Conservation (phyloP, 2,113 vertebrate genomes). For the Syrmaticus mikado region DNA sequence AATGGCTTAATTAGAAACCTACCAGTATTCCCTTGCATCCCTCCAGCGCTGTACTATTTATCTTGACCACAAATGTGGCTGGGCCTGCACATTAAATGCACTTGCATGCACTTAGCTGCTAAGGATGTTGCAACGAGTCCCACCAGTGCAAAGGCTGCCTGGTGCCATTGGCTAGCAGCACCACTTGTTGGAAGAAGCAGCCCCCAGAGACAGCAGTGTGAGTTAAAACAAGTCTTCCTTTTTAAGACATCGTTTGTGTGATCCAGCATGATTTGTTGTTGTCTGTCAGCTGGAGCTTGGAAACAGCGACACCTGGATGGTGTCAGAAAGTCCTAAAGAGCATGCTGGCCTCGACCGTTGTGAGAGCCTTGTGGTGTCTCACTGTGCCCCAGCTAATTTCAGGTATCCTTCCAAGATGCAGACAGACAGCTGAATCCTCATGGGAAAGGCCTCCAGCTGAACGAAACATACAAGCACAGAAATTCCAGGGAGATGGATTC, state of each 20-base stretch:
- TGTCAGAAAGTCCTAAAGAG: background rate
- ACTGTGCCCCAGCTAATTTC: background rate
- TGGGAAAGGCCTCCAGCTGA: background rate
- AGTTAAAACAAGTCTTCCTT: background rate
- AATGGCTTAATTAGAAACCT: background rate
- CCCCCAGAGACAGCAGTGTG: background rate
- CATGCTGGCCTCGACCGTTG: background rate
- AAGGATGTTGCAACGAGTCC: too few relatives aligned
- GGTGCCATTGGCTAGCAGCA: background rate
- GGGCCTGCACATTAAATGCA: background rate
- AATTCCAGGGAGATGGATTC: background rate
- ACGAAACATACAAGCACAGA: background rate
- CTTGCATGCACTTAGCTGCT: background rate
- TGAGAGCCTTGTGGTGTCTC: background rate
- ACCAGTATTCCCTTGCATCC: background rate
- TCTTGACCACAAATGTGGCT: background rate
- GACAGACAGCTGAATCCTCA: background rate
- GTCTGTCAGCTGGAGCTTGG: background rate
- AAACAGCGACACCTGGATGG: background rate
- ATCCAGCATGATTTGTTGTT: background rate
- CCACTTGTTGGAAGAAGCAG: background rate
- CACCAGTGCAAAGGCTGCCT: fast-evolving
- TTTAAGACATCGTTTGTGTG: background rate
- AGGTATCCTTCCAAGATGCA: background rate
- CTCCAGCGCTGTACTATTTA: background rate